Base-by-base conservation (phyloP, 2,797 vertebrate species). In the Salarias fasciatus region DNA sequence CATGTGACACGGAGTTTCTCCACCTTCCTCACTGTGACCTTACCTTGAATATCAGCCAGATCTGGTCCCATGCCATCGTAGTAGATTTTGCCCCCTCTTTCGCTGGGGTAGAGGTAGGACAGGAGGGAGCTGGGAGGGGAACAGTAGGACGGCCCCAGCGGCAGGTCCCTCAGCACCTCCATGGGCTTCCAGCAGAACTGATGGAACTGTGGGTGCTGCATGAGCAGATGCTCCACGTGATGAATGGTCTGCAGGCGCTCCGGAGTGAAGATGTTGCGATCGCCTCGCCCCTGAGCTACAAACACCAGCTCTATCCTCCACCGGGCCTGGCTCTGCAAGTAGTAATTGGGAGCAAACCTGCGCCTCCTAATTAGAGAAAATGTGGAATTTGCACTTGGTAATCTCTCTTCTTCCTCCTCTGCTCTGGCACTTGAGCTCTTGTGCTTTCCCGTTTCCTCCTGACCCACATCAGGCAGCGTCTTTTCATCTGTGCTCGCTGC, bases 161-260 rank as follows among this genome's bases (percentile, higher is more conserved):
- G 96, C 13, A 98, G 91, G 72, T 99, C 97, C 70, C 95, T 94
- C 85, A 98, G 69, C 53, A 95, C 91, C 76, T 99, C 97, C 0
- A 95, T 88, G 3, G 97, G 97, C 81, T 98, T 98, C 97, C 97
- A 99, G 84, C 97, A 99, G 89, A 99, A 99, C 80, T 97, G 94
- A 18, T 94, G 88, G 82, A 98, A 99, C 76, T 93, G 95, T 0
- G 96, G 94, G 40, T 98, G 96, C 80, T 96, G 95, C 96, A 98
- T 97, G 86, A 99, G 93, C 65, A 95, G 93, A 24, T 88, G 94
- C 83, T 99, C 97, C 0, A 99, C 95, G 6, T 91, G 91, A 0
- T 98, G 97, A 88, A 99, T 95, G 0, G 96, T 97, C 53, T 94
- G 83, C 69, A 99, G 91, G 5, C 97, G 93, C 66, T 98, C 96